Base-by-base conservation (phyloP, 2,888 invertebrate genomes). In the Mellilla xanthometata region DNA sequence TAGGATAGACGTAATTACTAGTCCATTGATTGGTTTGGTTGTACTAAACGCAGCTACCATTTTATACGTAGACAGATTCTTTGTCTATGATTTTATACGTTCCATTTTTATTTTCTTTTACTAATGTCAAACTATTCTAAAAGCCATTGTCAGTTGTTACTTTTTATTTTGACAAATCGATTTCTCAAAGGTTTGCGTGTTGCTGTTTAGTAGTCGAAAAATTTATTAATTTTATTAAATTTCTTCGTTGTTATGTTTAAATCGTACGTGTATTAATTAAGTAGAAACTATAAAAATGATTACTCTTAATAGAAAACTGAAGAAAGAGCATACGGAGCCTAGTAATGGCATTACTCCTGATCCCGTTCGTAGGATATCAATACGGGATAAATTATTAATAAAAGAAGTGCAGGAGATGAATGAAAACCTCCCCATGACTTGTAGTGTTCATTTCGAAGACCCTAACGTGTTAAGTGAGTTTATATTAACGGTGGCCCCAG, bases 361-460 rank as follows among this genome's bases (percentile, higher is more conserved):
- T 49, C 58, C 78, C 43, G 65, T 69, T 60, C 91, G 91, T 78
- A 88, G 95, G 70, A 93, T 94, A 58, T 95, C 95, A 19, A 91
- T 96, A 47, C 90, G 96, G 65, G 96, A 96, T 71, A 94, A 94
- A 80, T 87, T 96, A 39, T 81, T 96, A 44, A 92, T 95, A 29
- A 94, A 95, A 90, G 96, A 96, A 91, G 93, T 94, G 8, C 93
- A 93, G 71, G 97, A 98, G 85, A 94, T 98, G 95, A 93, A 96
- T 62, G 95, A 95, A 72, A 93, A 94, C 59, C 91, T 97, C 54
- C 97, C 97, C 12, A 81, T 89, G 45, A 95, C 95, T 8, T 97
- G 97, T 83, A 91, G 93, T 71, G 92, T 96, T 49, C 91, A 91
- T 60, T 97, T 97, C 72, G 94, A 94, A 45, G 95, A 97, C 82